A percentile compares a stretch with the other conserved stretches of the same genome.
Conservation (phyloP, 2,113 vertebrate species). For the Eptatretus burgeri region DNA sequence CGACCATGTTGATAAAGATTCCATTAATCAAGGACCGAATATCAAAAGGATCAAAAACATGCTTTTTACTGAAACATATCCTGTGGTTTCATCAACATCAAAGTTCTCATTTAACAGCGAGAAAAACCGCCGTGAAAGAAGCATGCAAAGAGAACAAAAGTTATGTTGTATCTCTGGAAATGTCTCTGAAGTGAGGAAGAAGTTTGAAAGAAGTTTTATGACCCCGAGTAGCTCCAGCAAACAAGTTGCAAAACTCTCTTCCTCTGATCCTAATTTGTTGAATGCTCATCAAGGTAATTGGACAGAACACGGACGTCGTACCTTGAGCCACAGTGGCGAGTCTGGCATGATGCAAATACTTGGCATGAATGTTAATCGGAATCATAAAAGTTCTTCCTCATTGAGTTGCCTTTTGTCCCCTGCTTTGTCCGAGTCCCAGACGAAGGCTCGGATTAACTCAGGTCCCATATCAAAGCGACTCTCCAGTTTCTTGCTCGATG, state of each 20-base stretch:
- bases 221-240: background rate
- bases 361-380: background rate
- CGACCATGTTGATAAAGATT: background rate
- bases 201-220: background rate
- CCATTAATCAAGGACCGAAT: background rate
- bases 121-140: background rate
- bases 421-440: background rate
- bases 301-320: background rate
- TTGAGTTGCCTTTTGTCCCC: background rate
- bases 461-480: constrained; percentile 1
- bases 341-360: background rate
- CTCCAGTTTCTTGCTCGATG: constrained; percentile 2
- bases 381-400: background rate
- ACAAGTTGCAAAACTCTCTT: background rate
- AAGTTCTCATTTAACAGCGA: background rate
- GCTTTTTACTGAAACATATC: constrained; percentile 1
- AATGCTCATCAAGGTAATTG: background rate
- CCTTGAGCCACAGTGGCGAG: background rate
- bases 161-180: background rate
- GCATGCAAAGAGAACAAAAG: background rate
- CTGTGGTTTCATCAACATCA: background rate
- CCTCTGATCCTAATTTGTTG: too few species aligned
- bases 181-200: background rate
- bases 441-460: background rate
- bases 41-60: background rate